Evolutionary conservation across 1,140 invertebrate genomes (phyloP), one percentile per base, ranked within the genome.

Genomic region (Anoplolepis gracilipes): DNA sequence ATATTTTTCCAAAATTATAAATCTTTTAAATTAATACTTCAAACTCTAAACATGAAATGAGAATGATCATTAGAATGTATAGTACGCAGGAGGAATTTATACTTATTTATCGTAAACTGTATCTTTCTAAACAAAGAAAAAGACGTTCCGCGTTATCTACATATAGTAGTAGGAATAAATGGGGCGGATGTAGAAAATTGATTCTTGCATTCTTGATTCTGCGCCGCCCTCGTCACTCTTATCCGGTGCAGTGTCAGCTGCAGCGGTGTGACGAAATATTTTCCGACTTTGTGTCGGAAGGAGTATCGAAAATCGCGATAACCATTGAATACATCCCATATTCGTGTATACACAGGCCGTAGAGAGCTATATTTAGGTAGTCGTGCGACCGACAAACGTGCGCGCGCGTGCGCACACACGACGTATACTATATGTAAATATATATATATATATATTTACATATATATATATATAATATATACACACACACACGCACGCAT

Each of bases 291-390:
- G 78, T 59, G 55, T 59, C 64, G 64, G 46, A 30, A 49, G 22
- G 49, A 81, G 77, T 85, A 86, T 82, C 78, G 85, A 72, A 86
- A 70, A 84, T 86, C 64, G 85, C 64, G 67, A 86, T 86, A 86
- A 65, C 67, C 64, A 84, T 59, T 73, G 25, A 86, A 86, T 86
- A 73, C 79, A 84, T 84, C 42, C 79, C n/a, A 72, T 67, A 73
- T 55, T 72, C 59, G 67, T 82, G 67, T 72, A 69, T 73, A 81
- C 62, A 67, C 28, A 19, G 59, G 25, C n/a, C 25, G 53, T 65
- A 67, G 49, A 46, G 59, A 61, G 46, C 46, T 85, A 85, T 85
- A 79, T 85, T 85, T 67, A 85, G 84, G 79, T 85, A 85, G 84
- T 67, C 61, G 75, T 81, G 84, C 76, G 84, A 85, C 62, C 61